Evolutionary conservation across 2,113 vertebrate genomes (phyloP), one percentile per base, ranked within the genome.

Genomic region (Isichthys henryi): DNA sequence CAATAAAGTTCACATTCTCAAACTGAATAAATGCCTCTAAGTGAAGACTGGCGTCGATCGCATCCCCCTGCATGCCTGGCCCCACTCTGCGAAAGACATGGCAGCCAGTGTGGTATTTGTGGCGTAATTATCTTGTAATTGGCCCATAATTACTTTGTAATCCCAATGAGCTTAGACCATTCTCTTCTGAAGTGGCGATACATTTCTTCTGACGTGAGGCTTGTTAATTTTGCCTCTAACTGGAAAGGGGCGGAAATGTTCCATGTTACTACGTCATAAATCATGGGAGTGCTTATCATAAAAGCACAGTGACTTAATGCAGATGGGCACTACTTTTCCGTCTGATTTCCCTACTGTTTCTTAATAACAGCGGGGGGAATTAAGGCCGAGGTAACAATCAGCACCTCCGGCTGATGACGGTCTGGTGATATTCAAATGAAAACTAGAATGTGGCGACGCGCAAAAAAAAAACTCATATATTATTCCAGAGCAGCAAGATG

Each of bases 61-160:
- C 62, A 80, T 39, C 5, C 4, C 13, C 31, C 74, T 43, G 35
- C 11, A 80, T 0, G 35, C 35, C 74, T 80, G 74, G 74, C 23
- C n/a, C 23, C 45, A 1, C 43, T 49, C 46, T 46, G 82, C 82
- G n/a, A 39, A 39, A 46, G 45, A 48, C 82, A 85, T 45, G 43
- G 82, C 46, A 85, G 74, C 35, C 45, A 5, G 45, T 86, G 83
- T 49, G 45, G 83, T 27, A 49, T 86, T 86, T 15, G 45, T 49
- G 83, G 45, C 13, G 58, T 48, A 46, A 88, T 48, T 88, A 88
- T 45, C 45, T 45, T 48, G 45, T 62, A 70, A 88, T 43, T 88
- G 53, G 39, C 58, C 43, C 87, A 66, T 88, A 66, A 88, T 66
- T 66, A 88, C 87, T 62, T 88, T 66, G 87, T 88, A 88, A 88